Percentiles rank a stretch among this genome's conserved stretches.
These are phyloP conservation scores for Podarcis siculus DNA, from an alignment of 2,797 vertebrate genomes.

Conservation along the genomic window DNA sequence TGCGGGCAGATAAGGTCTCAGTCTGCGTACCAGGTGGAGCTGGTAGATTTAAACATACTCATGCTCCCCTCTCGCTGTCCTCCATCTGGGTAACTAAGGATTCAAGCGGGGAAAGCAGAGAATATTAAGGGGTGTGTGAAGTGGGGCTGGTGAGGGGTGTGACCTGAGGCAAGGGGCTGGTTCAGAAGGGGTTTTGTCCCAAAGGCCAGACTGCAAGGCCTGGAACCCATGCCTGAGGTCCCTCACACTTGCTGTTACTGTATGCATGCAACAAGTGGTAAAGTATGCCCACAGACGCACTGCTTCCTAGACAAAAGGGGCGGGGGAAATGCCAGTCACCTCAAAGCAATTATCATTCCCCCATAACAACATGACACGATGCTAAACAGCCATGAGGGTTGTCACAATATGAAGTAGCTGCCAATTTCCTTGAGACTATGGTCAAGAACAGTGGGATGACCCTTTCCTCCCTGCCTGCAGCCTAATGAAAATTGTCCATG, in stretches of 20 bases:
- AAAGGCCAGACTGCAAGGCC: too few relatives aligned
- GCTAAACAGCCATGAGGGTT: too few relatives aligned
- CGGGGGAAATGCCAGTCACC: not conserved
- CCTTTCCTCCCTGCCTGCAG: not conserved
- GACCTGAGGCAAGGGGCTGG: too few relatives aligned
- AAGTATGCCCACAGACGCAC: not conserved
- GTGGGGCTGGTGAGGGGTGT: not conserved
- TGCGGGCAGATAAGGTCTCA: too few relatives aligned
- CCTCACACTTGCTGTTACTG: not conserved
- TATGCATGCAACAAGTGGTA: not conserved
- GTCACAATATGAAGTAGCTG: too few relatives aligned
- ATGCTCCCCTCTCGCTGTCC: too few relatives aligned
- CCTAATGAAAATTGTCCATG: not conserved
- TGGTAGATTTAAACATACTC: too few relatives aligned
- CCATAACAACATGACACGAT: not conserved
- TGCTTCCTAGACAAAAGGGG: not conserved
- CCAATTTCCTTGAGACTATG: not conserved
- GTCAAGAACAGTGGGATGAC: not conserved
- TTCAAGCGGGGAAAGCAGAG: not conserved
- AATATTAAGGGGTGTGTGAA: not conserved
- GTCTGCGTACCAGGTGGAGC: too few relatives aligned
- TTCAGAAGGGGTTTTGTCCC: too few relatives aligned
- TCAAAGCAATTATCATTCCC: not conserved
- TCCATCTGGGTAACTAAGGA: too few relatives aligned
- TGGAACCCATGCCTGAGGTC: too few relatives aligned